Percentiles rank a stretch among this genome's conserved stretches.
Evolutionary conservation across 2,888 invertebrate species (phyloP).

Genomic region (Noctua janthina): DNA sequence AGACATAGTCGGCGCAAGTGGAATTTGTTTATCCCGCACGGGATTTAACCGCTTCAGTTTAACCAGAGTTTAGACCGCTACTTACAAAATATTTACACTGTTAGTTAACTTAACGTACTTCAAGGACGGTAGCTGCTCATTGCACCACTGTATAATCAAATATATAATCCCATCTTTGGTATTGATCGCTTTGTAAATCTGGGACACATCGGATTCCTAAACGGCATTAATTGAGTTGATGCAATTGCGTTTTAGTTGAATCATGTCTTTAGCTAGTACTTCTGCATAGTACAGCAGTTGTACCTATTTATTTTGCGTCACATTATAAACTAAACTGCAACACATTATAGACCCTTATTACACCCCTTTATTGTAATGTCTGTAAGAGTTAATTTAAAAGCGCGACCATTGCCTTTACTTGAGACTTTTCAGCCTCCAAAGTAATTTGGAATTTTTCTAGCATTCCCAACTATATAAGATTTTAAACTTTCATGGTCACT

Average conservation of each 20-base stretch:
- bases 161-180: conserved; percentile 56
- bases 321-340: background rate
- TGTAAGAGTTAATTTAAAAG: background rate
- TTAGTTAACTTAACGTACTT: background rate
- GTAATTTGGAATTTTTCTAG: background rate
- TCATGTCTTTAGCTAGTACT: background rate
- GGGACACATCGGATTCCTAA: conserved; percentile 48
- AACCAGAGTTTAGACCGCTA: background rate
- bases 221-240: conserved; percentile 35
- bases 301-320: background rate
- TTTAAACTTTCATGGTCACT: too few relatives aligned
- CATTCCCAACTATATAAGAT: background rate
- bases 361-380: background rate
- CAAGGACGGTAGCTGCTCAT: conserved; percentile 23
- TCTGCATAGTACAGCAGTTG: background rate
- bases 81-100: background rate
- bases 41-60: background rate
- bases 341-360: background rate
- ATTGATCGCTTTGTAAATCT: conserved; percentile 42
- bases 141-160: conserved; percentile 36
- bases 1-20: background rate
- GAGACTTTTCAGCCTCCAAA: background rate
- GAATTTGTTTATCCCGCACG: background rate
- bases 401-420: background rate
- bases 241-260: conserved; percentile 26